Evolutionary conservation across 1,140 invertebrate genomes (phyloP), one percentile per base, ranked within the genome.

Genomic region (Aphis gossypii): DNA sequence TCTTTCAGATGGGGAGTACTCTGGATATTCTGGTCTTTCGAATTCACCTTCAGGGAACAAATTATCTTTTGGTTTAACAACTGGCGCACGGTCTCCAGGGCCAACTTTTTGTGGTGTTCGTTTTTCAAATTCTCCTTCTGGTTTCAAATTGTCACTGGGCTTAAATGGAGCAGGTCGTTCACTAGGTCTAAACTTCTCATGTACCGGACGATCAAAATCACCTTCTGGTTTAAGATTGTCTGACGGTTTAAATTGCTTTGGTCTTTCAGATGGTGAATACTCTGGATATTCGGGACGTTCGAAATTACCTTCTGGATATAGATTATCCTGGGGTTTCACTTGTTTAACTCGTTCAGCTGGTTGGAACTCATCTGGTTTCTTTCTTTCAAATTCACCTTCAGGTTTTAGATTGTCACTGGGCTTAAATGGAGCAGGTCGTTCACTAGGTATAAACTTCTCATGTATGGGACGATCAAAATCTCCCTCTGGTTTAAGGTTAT

Each of bases 311-410:
- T 97, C 96, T 51, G 68, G 68, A 35, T 35, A 82, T 20, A 82
- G 18, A 38, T 82, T 82, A 18, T 82, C 68, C 18, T 82, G 68
- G 9, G 68, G 68, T 82, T 82, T 82, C 11, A 82, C 68, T 35
- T 82, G 68, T 5, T 82, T 82, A 14, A 9, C n/a, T 82, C 68
- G 35, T 82, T 82, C 68, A n/a, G 68, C 35, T 20, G 68, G 68
- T 5, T 35, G n/a, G n/a, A 35, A 82, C 11, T 82, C 68, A 18
- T 82, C 30, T 18, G 30, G 68, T 35, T n/a, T 82, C 18, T 94
- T 97, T 96, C 0, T 94, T 88, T 96, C 95, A 94, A 97, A 96
- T 30, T 96, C 96, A 25, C 96, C 96, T 95, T 96, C 96, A 0
- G 96, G 96, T 90, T 95, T 95, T 0, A 96, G 94, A 94, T 96